A percentile compares a stretch with the other conserved stretches of the same genome.
Conservation (phyloP, 2,888 invertebrate species). For the Periphyllus acericola region DNA sequence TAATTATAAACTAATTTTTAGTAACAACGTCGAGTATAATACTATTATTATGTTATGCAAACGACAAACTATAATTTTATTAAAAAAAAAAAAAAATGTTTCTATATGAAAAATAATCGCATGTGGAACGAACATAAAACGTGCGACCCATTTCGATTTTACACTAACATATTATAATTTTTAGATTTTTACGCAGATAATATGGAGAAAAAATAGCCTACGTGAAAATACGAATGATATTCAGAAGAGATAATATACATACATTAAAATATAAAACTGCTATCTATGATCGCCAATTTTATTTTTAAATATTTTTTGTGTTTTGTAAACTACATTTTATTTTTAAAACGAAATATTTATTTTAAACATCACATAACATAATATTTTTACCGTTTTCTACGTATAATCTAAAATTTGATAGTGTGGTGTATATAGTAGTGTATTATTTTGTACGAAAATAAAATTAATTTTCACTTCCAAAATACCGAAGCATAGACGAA, state of each 20-base stretch:
- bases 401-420: too few species aligned
- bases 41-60: background rate
- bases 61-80: background rate
- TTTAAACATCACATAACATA: too few species aligned
- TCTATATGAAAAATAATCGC: background rate
- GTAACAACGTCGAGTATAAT: background rate
- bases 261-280: background rate
- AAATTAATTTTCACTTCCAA: too few species aligned
- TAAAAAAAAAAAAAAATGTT: background rate
- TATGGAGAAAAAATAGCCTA: background rate
- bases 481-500: too few species aligned
- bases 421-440: too few species aligned
- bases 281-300: too few species aligned
- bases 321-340: too few species aligned
- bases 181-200: background rate
- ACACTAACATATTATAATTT: background rate
- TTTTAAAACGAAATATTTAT: too few species aligned
- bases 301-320: too few species aligned
- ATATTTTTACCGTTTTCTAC: too few species aligned
- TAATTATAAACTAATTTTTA: background rate
- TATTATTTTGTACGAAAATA: too few species aligned
- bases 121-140: conserved; percentile 11
- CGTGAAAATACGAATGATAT: background rate
- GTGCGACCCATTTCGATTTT: background rate
- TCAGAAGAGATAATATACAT: background rate